A percentile compares a stretch with the other conserved stretches of the same genome.
Evolutionary conservation across 2,888 invertebrate species (phyloP).

Genomic region (Leucozona laternaria): DNA sequence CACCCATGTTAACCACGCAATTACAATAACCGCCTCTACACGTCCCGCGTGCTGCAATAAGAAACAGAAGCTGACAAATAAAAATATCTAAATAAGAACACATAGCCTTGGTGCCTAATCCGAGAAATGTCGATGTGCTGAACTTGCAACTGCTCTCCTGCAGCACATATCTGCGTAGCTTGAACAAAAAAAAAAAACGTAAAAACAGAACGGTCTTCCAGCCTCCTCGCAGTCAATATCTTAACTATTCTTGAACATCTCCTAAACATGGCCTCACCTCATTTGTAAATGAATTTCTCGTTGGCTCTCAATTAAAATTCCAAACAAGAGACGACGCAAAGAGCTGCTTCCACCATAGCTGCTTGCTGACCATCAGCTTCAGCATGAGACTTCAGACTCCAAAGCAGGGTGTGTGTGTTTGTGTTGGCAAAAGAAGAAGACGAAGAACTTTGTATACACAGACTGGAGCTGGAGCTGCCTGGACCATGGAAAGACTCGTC

Average conservation of each 20-base stretch:
- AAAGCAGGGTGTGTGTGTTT: conserved; percentile 25
- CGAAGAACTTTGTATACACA: not conserved
- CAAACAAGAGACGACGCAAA: conserved; percentile 67
- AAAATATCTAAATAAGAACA: conserved; percentile 75
- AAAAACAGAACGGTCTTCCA: conserved; percentile 45
- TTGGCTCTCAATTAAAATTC: conserved; percentile 78
- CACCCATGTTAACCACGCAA: conserved; percentile 75
- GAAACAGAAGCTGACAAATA: conserved; percentile 70
- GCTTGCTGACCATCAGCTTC: conserved; percentile 8
- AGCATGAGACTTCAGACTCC: not conserved
- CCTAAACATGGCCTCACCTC: conserved; percentile 76
- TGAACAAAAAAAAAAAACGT: conserved; percentile 3
- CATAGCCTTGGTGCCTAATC: not conserved
- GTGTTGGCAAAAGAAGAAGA: conserved; percentile 1
- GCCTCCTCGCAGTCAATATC: conserved; percentile 58
- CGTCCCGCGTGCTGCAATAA: conserved; percentile 53
- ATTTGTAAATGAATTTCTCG: conserved; percentile 78
- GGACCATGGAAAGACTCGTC: conserved; percentile 34
- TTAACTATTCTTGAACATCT: conserved; percentile 76
- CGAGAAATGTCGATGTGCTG: conserved; percentile 11
- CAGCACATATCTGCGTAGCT: conserved; percentile 42
- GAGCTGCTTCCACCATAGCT: conserved; percentile 35
- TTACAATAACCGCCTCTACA: conserved; percentile 68
- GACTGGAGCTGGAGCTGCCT: conserved; percentile 7
- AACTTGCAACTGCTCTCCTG: conserved; percentile 58